These are phyloP conservation scores for Phaethornis superciliosus DNA, from an alignment of 2,113 vertebrate genomes.

Conservation along the genomic window DNA sequence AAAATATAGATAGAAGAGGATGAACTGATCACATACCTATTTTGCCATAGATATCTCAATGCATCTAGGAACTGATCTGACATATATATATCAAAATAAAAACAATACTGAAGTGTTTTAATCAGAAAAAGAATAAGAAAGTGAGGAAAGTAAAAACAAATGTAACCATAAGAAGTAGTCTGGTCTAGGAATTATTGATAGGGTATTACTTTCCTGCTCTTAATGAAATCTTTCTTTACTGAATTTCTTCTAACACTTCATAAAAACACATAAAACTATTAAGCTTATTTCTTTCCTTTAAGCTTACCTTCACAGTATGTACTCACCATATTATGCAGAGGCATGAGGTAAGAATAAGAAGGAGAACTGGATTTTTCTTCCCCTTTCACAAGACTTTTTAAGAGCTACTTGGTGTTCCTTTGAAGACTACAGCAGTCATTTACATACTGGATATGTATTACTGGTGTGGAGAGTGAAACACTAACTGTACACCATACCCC, in stretches of 20 bases:
- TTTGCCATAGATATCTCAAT: neutral
- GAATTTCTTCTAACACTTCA: neutral
- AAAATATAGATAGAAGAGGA: neutral
- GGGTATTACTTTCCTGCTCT: neutral
- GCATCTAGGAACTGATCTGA: neutral
- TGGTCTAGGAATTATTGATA: neutral
- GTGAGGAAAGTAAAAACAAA: neutral
- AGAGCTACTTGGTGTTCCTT: slow-evolving; percentile 12
- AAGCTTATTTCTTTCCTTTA: neutral
- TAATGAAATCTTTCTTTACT: neutral
- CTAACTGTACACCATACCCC: slow-evolving; percentile 36
- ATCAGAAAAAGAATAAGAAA: neutral
- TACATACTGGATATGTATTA: slow-evolving; percentile 24
- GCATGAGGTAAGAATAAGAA: neutral
- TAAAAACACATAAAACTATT: neutral
- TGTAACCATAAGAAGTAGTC: neutral
- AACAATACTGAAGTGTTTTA: neutral
- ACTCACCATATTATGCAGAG: slow-evolving; percentile 54
- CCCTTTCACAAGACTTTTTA: neutral
- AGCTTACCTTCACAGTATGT: neutral
- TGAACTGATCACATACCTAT: neutral
- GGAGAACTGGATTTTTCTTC: neutral
- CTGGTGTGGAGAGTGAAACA: slow-evolving; percentile 17
- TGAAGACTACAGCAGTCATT: slow-evolving; percentile 9
- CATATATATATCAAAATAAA: neutral